Evolutionary conservation across 2,113 vertebrate species (phyloP), one percentile per base, ranked within the genome.

Genomic region (Alouatta palliata): DNA sequence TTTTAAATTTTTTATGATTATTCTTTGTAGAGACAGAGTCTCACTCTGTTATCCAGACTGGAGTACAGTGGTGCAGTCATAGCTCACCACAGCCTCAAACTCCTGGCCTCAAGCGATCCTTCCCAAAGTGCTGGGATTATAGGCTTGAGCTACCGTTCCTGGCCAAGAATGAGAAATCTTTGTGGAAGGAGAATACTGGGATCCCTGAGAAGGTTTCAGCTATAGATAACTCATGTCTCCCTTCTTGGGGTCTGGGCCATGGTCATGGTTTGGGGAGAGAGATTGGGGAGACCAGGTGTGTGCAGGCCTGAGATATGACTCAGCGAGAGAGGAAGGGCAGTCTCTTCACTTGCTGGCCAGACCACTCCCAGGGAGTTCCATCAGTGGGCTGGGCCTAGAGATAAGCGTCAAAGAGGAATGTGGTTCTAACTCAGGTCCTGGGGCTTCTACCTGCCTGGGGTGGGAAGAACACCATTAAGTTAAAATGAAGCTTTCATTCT

Each of bases 331-430:
- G 81, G 81, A 75, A 76, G 82, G 93, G 56, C 75, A 37, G 35
- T 35, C 8, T 17, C 14, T 21, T 85, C 45, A 37, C 1, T 45
- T 40, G 58, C 70, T 58, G 32, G 19, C 64, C 37, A 21, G n/a
- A 45, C 23, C 43, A 6, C 91, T 77, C 85, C 84, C 76, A 19
- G 94, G 85, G 88, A 54, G 66, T 70, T 52, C 45, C 19, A 61
- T 0, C 43, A 16, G 52, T 23, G 64, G 94, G 64, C 71, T 47
- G 90, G 23, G 35, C 35, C 32, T 54, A 43, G 30, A 94, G 92
- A 96, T 95, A 97, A 92, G 49, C 37, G 32, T 68, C 13, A 16
- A 14, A 45, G n/a, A 94, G 75, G 86, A 96, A 97, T 37, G 49
- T 10, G 82, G 47, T 20, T 52, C 64, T 90, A 45, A 37, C 70